Evolutionary conservation across 2,888 invertebrate genomes (phyloP), one percentile per base, ranked within the genome.

Genomic region (Petrolisthes cinctipes): DNA sequence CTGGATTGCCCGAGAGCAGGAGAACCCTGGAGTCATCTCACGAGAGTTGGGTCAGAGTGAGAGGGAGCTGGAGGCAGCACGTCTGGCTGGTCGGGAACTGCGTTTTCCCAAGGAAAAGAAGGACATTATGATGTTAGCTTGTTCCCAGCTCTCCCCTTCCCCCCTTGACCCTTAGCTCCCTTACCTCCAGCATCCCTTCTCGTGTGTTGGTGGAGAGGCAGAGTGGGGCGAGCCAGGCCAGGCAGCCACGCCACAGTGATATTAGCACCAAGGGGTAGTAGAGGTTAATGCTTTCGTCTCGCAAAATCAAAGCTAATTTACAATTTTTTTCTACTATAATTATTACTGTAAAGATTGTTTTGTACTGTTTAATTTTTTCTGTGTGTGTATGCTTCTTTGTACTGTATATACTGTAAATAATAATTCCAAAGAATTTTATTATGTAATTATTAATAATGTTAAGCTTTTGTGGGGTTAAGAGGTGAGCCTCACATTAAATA

Each of bases 31-130:
- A 0, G 95, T 97, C 85, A 95, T 98, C 82, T 95, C 96, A 0
- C 94, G 95, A 91, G 98, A 98, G 93, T 94, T 98, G 90, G 95
- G 95, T 84, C 94, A 96, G 88, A 97, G 97, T 4, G 97, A 98
- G 93, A 94, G 96, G 90, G 98, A 98, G 93, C 94, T 98, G 89
- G 96, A 96, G 92, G 95, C 95, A 86, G 97, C 97, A 17, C 94
- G 98, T 90, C 94, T 97, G 90, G 97, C 97, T 84, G 98, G 98
- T 0, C 94, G 97, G 86, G 98, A 98, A 92, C 94, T 98, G 61
- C 95, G 98, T 92, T 98, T 98, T 93, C 97, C 97, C 86, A 98
- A 98, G 93, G 98, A 98, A 93, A 98, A 98, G 93, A 96, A 97
- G 93, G 98, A 98, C 93, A 98, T 98, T 92, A 94, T 98, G 82